Evolutionary conservation across 2,113 vertebrate genomes (phyloP).

Genomic region (Cavia aperea): DNA sequence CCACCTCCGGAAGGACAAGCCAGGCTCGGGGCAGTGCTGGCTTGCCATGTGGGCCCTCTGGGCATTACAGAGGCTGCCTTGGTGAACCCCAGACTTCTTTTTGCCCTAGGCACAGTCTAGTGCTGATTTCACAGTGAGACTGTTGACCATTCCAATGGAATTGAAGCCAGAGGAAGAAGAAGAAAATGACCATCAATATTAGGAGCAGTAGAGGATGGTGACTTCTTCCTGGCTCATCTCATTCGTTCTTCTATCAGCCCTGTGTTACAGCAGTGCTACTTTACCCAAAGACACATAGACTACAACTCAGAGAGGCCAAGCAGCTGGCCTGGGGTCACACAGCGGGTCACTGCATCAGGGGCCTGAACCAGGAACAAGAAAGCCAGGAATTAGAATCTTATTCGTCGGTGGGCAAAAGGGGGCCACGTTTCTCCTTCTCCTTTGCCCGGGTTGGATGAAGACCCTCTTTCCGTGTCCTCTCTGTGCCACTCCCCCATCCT

Average conservation of each 20-base stretch:
- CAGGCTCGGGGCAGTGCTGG: neutral
- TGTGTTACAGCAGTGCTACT: neutral
- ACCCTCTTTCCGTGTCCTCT: neutral
- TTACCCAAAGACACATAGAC: neutral
- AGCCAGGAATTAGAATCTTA: neutral
- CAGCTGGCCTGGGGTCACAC: neutral
- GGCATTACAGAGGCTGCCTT: neutral
- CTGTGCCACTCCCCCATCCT: neutral
- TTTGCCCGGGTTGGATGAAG: neutral
- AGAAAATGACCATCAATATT: neutral
- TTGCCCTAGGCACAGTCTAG: neutral
- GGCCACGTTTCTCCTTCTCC: neutral
- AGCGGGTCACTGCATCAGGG: neutral
- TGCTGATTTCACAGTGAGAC: neutral
- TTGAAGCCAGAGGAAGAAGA: neutral
- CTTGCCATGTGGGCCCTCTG: neutral
- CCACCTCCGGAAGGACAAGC: neutral
- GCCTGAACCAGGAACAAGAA: neutral
- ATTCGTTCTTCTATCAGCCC: neutral
- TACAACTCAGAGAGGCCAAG: neutral
- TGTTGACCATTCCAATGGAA: rapidly evolving
- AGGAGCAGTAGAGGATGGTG: neutral
- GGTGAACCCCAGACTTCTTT: neutral
- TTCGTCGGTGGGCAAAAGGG: too few relatives aligned
- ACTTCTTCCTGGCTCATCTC: neutral